phyloP scores from a whole-genome alignment of 2,113 vertebrate species.

The Myrmecophaga tridactyla region DNA sequence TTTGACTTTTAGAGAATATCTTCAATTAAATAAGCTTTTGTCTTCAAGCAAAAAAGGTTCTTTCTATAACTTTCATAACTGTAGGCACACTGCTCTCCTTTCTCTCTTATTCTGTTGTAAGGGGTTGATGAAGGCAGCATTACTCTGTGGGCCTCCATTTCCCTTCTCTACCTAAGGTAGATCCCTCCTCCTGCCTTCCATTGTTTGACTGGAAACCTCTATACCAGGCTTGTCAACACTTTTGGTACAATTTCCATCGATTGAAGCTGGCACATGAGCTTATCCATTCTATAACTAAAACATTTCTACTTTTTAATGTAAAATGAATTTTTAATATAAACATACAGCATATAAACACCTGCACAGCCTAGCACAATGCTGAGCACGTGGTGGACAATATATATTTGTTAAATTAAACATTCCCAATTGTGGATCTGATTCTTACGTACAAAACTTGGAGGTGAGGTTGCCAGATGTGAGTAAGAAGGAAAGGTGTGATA shows the following conservation, averaged over 20 bases:
- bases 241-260: not conserved
- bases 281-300: not conserved
- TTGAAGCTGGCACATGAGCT: not conserved
- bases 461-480: not conserved
- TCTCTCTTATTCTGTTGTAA: not conserved
- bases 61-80: not conserved
- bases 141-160: fast-evolving
- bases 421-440: not conserved
- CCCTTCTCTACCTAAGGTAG: not conserved
- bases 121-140: not conserved
- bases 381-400: not conserved
- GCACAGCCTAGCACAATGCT: not conserved
- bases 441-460: not conserved
- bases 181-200: not conserved
- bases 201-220: not conserved
- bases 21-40: not conserved
- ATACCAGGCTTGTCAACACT: not conserved
- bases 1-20: not conserved
- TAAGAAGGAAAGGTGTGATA: not conserved
- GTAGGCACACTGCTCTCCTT: not conserved
- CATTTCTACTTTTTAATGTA: conserved; percentile 24
- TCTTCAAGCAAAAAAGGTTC: not conserved
- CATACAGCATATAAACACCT: not conserved
- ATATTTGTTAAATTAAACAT: conserved; percentile 6
- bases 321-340: conserved; percentile 35